Conservation (phyloP, 1,140 invertebrate genomes). For the Sycophila sp. region DNA sequence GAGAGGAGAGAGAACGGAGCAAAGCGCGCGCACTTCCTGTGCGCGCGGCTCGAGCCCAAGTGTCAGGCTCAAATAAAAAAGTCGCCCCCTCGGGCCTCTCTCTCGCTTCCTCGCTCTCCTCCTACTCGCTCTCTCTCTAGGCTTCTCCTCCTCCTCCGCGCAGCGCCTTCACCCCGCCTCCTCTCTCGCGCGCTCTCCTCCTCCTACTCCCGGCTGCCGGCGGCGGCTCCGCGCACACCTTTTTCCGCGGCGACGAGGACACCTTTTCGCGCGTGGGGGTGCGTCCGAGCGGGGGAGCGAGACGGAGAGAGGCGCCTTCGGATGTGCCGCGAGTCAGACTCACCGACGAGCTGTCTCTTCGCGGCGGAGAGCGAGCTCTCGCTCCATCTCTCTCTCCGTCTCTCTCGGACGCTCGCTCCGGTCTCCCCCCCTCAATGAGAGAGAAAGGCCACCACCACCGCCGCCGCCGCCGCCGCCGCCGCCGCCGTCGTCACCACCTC, state of each 20-base stretch:
- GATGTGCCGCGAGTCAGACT: not conserved
- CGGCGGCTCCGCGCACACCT: constrained; percentile 11
- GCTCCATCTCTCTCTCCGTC: constrained; percentile 22
- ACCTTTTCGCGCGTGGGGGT: not conserved
- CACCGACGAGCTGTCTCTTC: not conserved
- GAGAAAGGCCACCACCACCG: not conserved
- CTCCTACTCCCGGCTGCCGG: constrained; percentile 36
- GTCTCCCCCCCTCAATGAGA: too few species aligned
- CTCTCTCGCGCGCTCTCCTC: constrained; percentile 6
- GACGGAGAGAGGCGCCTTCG: not conserved
- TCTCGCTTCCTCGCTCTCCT: constrained; percentile 33
- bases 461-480: not conserved
- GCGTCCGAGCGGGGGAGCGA: not conserved
- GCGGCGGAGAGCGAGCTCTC: not conserved
- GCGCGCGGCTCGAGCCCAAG: constrained; percentile 51
- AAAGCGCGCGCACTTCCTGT: constrained; percentile 53
- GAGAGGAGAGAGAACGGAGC: too few species aligned
- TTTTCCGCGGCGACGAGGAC: not conserved
- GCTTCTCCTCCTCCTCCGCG: constrained; percentile 29
- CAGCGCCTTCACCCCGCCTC: constrained; percentile 21
- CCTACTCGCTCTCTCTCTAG: constrained; percentile 43
- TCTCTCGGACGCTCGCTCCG: too few species aligned
- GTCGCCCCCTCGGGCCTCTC: constrained; percentile 52
- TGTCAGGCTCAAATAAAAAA: constrained; percentile 62
- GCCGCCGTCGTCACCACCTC: not conserved